Evolutionary conservation across 1,140 invertebrate genomes (phyloP).

Genomic region (Lysiphlebus fabarum): DNA sequence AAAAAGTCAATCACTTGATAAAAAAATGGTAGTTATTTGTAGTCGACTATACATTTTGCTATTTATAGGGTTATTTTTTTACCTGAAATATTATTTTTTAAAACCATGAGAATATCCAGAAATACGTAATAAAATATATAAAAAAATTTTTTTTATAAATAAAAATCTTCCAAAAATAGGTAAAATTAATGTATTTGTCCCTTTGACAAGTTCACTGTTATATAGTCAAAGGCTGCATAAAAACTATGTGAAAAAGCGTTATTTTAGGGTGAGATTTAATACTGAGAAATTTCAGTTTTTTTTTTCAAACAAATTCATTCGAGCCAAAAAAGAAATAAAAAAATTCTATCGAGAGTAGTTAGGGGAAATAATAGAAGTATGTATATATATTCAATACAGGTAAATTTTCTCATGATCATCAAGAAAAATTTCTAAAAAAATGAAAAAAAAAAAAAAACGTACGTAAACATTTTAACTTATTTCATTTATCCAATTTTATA

Average conservation of each 20-base stretch:
- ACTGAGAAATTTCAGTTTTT: slow-evolving; percentile 28
- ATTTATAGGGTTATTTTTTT: too few species aligned
- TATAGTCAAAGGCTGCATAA: slow-evolving; percentile 31
- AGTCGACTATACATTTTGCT: too few species aligned
- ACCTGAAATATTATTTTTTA: too few species aligned
- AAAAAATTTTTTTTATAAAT: background rate
- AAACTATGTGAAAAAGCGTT: slow-evolving; percentile 57
- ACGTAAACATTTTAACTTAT: slow-evolving; percentile 45
- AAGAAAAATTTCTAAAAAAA: slow-evolving; percentile 37
- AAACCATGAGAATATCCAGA: too few species aligned
- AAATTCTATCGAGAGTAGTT: slow-evolving; percentile 1
- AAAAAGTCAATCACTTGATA: too few species aligned
- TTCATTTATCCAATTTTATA: slow-evolving; percentile 32
- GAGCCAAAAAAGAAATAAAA: slow-evolving; percentile 28
- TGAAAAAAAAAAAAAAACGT: slow-evolving; percentile 45
- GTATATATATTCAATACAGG: slow-evolving; percentile 40
- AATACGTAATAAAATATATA: too few species aligned
- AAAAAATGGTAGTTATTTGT: too few species aligned
- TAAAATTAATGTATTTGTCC: background rate
- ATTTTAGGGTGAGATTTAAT: slow-evolving; percentile 53
- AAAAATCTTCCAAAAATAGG: slow-evolving; percentile 12
- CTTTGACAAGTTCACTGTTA: too few species aligned
- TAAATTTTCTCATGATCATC: slow-evolving; percentile 49
- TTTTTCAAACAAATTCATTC: slow-evolving; percentile 29
- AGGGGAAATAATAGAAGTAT: slow-evolving; percentile 22